Base-by-base conservation (phyloP, 1,140 invertebrate species). In the Pogonomyrmex californicus region DNA sequence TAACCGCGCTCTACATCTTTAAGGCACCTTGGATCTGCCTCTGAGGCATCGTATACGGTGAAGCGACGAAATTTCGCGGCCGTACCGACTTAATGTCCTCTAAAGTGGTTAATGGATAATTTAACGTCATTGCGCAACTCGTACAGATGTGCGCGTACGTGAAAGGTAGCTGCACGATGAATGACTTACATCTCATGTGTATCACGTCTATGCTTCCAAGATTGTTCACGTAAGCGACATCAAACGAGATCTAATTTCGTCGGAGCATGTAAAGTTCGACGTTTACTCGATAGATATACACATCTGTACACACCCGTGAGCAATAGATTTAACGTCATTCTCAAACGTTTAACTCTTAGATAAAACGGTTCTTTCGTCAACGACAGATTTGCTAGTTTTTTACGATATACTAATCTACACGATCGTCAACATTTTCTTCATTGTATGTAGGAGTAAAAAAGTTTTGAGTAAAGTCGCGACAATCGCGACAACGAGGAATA, bases 61-160 rank as follows among this genome's bases (percentile, higher is more conserved):
- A 23, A 66, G 62, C 77, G 51, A 56, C 71, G 75, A 87, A 89
- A 86, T 89, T 89, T 83, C 81, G 44, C 66, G 41, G 70, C 70
- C 82, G 60, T 71, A 75, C 76, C 81, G 86, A 86, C 75, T 86
- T 71, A 87, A 63, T 73, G 68, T 73, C 78, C 36, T 54, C 81
- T 77, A 71, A 81, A 83, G 79, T 79, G 81, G 47, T 87, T 89
- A 89, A 88, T 86, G 87, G 88, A 90, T 90, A 90, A 90, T 90
- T 86, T 90, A 90, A 90, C 51, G 63, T 86, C 82, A 76, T 78
- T 83, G 77, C 60, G n/a, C 41, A 54, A 65, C 30, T 1, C 73
- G 38, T 44, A 62, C 41, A 78, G 12, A 71, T 14, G 36, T 36
- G 10, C 33, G 30, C 33, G 10, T 5, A 4, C 38, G 44, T 51